phyloP scores from a whole-genome alignment of 2,888 invertebrate species.

The Volucella inflata region DNA sequence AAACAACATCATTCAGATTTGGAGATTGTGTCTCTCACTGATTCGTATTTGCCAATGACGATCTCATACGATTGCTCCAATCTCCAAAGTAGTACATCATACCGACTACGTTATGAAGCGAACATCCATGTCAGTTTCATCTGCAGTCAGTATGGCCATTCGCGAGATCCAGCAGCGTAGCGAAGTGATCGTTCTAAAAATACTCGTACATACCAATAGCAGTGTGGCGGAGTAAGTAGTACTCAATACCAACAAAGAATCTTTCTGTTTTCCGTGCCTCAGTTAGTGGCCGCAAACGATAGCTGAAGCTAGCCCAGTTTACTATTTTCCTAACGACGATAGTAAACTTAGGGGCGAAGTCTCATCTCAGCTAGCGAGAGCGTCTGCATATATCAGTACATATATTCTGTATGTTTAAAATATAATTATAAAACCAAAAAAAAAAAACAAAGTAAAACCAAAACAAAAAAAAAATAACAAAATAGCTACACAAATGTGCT shows the following conservation, averaged over 20 bases:
- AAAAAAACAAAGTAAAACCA: constrained; percentile 23
- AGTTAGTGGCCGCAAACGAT: neutral
- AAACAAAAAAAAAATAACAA: constrained; percentile 8
- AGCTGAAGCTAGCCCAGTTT: constrained; percentile 62
- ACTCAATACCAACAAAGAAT: constrained; percentile 52
- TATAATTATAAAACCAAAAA: constrained; percentile 27
- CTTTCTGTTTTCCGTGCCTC: constrained; percentile 18
- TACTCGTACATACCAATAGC: constrained; percentile 32
- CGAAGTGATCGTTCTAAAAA: constrained; percentile 66
- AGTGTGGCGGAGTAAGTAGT: constrained; percentile 1
- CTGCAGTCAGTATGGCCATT: constrained; percentile 40
- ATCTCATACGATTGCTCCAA: neutral
- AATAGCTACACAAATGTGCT: neutral
- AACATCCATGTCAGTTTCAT: constrained; percentile 46
- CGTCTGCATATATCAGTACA: constrained; percentile 6
- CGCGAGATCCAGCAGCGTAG: constrained; percentile 34
- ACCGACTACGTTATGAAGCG: constrained; percentile 28
- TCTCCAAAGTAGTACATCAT: neutral
- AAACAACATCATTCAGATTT: constrained; percentile 3
- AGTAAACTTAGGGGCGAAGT: constrained; percentile 52
- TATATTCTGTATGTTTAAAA: constrained; percentile 2
- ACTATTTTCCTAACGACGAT: constrained; percentile 54
- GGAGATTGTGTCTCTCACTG: constrained; percentile 5
- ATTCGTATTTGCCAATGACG: neutral
- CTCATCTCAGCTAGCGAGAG: constrained; percentile 13